These are phyloP conservation scores for Drosophila tristis DNA, from an alignment of 1,140 invertebrate genomes.

Conservation along the genomic window DNA sequence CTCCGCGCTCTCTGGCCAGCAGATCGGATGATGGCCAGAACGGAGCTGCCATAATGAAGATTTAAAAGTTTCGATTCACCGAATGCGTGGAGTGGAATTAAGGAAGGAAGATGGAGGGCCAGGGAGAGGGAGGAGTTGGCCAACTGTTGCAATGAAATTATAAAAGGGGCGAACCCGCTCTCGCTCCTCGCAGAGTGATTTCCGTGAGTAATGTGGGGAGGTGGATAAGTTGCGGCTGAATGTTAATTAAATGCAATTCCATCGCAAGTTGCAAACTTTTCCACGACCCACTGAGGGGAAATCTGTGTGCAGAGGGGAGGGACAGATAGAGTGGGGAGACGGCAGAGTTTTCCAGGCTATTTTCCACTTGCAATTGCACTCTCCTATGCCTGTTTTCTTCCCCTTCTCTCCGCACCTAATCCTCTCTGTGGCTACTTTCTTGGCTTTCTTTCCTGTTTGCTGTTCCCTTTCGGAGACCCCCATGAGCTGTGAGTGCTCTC, in stretches of 20 bases:
- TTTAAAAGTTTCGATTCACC: conserved; percentile 36
- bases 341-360: background rate
- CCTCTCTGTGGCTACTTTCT: background rate
- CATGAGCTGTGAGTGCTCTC: background rate
- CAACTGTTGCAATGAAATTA: conserved; percentile 37
- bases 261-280: conserved; percentile 11
- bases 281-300: background rate
- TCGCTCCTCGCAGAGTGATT: background rate
- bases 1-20: background rate
- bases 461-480: background rate
- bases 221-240: conserved; percentile 28
- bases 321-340: background rate
- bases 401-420: background rate
- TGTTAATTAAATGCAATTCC: conserved; percentile 34
- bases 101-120: background rate
- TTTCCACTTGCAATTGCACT: conserved; percentile 17
- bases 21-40: conserved; percentile 16
- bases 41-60: conserved; percentile 27
- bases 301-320: background rate
- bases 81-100: too few relatives aligned
- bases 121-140: background rate
- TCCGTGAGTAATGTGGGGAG: too few relatives aligned
- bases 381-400: conserved; percentile 7
- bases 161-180: background rate
- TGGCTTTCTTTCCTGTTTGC: background rate